Percentiles rank a stretch among this genome's conserved stretches.
Evolutionary conservation across 1,140 invertebrate genomes (phyloP).

Genomic region (Rhyzopertha dominica): DNA sequence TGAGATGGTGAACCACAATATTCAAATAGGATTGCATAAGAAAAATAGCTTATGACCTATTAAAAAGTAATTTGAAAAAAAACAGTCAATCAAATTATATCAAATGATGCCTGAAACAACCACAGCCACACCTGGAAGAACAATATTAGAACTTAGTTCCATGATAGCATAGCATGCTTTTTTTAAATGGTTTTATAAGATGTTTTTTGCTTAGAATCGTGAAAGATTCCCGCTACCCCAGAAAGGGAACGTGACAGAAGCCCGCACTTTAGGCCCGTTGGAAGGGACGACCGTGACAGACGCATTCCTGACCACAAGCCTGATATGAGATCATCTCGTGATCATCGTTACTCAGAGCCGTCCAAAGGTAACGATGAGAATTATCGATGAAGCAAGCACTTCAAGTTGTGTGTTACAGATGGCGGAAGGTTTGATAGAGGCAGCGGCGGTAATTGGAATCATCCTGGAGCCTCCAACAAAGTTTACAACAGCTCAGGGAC

Average conservation of each 20-base stretch:
- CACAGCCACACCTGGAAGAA: no score
- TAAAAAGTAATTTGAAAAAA: no score
- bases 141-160: no score
- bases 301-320: slow-evolving; percentile 14
- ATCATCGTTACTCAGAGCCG: slow-evolving; percentile 22
- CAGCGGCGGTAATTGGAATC: slow-evolving; percentile 15
- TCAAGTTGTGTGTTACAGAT: no score
- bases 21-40: no score
- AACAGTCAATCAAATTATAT: no score
- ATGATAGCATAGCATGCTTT: no score
- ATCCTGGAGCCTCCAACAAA: slow-evolving; percentile 15
- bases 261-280: slow-evolving; percentile 21
- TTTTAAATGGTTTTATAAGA: no score
- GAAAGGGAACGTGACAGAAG: slow-evolving; percentile 27
- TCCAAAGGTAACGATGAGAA: slow-evolving; percentile 16
- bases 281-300: slow-evolving; percentile 22
- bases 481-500: slow-evolving; percentile 10
- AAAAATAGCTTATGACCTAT: no score
- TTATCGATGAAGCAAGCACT: slow-evolving; percentile 15
- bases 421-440: slow-evolving; percentile 16
- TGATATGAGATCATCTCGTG: slow-evolving; percentile 20
- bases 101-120: no score
- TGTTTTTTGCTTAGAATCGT: slow-evolving; percentile 13
- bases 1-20: no score
- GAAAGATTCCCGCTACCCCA: slow-evolving; percentile 23